Base-by-base conservation (phyloP, 2,888 invertebrate species). In the Xestia sexstrigata region DNA sequence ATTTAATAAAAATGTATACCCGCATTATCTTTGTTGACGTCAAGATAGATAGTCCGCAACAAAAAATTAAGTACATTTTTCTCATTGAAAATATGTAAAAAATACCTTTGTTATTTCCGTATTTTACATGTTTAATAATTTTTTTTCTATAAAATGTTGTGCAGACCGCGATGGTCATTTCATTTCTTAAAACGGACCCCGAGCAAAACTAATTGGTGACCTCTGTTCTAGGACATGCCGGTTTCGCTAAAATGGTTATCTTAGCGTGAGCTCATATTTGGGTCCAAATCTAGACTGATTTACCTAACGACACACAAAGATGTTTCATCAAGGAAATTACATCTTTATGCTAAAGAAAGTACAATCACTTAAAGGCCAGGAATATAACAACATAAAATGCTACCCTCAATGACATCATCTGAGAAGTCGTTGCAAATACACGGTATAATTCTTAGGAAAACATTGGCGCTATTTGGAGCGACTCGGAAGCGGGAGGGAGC, bases 391-490 rank as follows among this genome's bases (percentile, higher is more conserved):
- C 20, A 23, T 63, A 35, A 76, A 62, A 9, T 75, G 30, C 3
- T n/a, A 55, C 6, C 20, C 42, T 23, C 55, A 78, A 70, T 70
- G 11, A 79, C 60, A 49, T 73, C 80, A 73, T 79, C 47, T 35
- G 30, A 20, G 30, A 52, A 84, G 42, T 60, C 35, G 84, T 55
- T 49, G 66, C 65, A 73, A 81, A 84, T 70, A 66, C 39, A 42
- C 17, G 58, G 79, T 47, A 58, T 83, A 52, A 70, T 72, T 82
- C 42, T 70, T 30, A 39, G 13, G 73, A 55, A 81, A 78, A 84
- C 47, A 78, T 58, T 49, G 55, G 30, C 26, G 69, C n/a, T 72
- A 63, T 84, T 84, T 55, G 42, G 26, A 75, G 69, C 60, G 26
- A 26, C 42, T 42, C 47, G 66, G 82, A 68, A 76, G 76, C 69